phyloP scores from a whole-genome alignment of 1,140 invertebrate genomes.

The Oreohelix idahoensis region DNA sequence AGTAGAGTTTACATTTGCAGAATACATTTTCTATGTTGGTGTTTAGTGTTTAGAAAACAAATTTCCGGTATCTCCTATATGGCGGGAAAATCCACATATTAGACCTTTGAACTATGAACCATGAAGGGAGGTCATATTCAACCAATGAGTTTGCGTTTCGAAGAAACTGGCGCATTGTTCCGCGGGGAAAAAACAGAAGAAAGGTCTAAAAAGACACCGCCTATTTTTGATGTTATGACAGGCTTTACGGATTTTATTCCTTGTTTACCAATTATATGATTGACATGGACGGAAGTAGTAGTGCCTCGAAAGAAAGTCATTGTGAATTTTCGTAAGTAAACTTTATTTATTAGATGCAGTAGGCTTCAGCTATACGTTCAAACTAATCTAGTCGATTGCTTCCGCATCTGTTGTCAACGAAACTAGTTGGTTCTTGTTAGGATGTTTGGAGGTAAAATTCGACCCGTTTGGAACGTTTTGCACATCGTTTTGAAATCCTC shows the following conservation, averaged over 20 bases:
- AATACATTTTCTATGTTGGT: too few relatives aligned
- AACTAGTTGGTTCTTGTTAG: too few relatives aligned
- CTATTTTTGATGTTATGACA: constrained; percentile 15
- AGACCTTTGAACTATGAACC: neutral
- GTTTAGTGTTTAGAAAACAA: too few relatives aligned
- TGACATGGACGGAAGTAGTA: neutral
- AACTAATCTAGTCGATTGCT: neutral
- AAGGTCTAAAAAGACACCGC: neutral
- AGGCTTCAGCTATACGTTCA: neutral
- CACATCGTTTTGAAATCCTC: too few relatives aligned
- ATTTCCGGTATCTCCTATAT: neutral
- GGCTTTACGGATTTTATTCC: neutral
- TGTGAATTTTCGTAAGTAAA: neutral
- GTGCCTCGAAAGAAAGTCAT: neutral
- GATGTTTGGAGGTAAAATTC: too few relatives aligned
- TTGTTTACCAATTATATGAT: neutral
- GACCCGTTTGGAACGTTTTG: too few relatives aligned
- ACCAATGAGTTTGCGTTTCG: neutral
- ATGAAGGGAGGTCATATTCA: neutral
- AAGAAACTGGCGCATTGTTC: constrained; percentile 8
- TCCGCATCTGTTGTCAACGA: neutral
- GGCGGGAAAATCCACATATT: neutral
- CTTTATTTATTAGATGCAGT: neutral
- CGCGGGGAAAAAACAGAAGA: neutral
- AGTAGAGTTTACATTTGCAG: too few relatives aligned